Conservation (phyloP, 2,797 vertebrate species). For the Pampus argenteus region DNA sequence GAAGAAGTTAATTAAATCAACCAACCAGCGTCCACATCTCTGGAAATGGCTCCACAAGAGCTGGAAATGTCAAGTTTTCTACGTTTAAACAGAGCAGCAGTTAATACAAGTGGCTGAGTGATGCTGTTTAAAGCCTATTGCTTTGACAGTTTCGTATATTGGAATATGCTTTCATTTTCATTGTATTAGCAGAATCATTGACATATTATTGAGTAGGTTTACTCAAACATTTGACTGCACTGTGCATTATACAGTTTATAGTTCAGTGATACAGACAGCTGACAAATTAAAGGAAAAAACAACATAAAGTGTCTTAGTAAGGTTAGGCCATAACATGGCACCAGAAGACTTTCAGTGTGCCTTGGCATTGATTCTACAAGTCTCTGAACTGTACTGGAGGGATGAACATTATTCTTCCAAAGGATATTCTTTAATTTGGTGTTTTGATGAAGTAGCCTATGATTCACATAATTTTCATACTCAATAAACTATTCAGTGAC, state of each 20-base stretch:
- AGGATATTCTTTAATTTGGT: too few species aligned
- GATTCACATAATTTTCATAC: too few species aligned
- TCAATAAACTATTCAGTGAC: too few species aligned
- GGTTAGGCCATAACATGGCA: too few species aligned
- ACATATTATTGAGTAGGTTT: neutral
- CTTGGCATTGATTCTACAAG: too few species aligned
- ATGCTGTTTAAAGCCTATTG: neutral
- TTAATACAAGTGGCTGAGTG: neutral
- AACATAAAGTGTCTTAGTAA: too few species aligned
- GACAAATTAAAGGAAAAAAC: too few species aligned
- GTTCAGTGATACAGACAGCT: too few species aligned
- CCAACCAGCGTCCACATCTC: neutral
- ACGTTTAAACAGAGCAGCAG: neutral
- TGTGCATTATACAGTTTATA: neutral
- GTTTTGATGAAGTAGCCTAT: too few species aligned
- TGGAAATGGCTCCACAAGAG: neutral
- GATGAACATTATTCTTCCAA: too few species aligned
- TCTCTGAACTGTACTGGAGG: too few species aligned
- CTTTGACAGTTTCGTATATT: neutral
- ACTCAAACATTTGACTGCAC: neutral
- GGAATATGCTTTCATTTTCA: neutral
- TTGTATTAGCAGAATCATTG: neutral
- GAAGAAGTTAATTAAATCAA: slow-evolving; percentile 5
- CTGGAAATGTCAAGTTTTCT: neutral
- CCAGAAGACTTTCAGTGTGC: too few species aligned